phyloP scores from a whole-genome alignment of 35 echinoderm and acorn worm genomes.

The Apostichopus parvimensis region DNA sequence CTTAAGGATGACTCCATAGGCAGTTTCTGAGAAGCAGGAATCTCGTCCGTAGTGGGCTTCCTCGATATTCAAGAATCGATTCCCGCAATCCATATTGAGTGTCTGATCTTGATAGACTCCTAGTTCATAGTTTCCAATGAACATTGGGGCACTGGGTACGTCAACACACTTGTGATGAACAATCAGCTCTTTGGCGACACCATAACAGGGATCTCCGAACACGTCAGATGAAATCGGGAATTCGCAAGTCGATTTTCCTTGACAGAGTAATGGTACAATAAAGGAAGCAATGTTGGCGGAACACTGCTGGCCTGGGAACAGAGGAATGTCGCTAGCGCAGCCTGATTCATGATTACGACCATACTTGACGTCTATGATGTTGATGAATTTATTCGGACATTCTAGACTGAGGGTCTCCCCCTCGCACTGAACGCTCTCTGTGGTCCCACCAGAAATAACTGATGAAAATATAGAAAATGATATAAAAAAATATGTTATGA shows the following conservation, averaged over 20 bases:
- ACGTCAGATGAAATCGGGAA: not conserved
- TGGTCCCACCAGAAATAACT: not conserved
- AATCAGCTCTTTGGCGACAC: constrained; percentile 20
- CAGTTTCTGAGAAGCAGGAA: constrained; percentile 17
- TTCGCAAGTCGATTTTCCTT: constrained; percentile 32
- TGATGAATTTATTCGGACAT: constrained; percentile 7
- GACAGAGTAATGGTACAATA: not conserved
- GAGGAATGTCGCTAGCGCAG: not conserved
- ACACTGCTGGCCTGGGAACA: constrained; percentile 44
- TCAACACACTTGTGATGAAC: constrained; percentile 41
- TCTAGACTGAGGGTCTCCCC: constrained; percentile 27
- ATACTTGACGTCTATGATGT: constrained; percentile 23
- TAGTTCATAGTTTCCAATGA: not conserved
- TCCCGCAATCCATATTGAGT: constrained; percentile 33
- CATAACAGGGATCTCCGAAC: constrained; percentile 44
- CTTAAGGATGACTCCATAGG: constrained; percentile 3
- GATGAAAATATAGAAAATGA: too few species aligned
- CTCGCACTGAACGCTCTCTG: constrained; percentile 13
- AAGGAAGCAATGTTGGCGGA: not conserved
- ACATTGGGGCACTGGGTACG: not conserved
- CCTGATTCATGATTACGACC: not conserved
- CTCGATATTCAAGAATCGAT: not conserved
- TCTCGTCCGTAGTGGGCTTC: constrained; percentile 21
- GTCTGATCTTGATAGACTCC: constrained; percentile 22
- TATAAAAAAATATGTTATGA: not conserved